These are phyloP conservation scores for Oscheius onirici DNA, from an alignment of 2,888 invertebrate species.

Conservation along the genomic window DNA sequence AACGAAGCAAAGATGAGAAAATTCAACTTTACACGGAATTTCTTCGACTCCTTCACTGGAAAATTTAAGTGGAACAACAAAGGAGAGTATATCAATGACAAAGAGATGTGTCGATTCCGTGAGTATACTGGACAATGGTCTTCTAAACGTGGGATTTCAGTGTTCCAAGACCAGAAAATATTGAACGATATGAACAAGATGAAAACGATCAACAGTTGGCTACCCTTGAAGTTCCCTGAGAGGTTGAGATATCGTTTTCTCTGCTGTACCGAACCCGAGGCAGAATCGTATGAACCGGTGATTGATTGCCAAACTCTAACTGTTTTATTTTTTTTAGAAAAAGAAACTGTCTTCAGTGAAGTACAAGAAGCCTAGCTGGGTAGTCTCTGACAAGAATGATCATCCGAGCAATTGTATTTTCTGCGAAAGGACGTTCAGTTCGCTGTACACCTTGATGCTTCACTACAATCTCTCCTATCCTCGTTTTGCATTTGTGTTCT, in stretches of 20 bases:
- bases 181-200: constrained; percentile 9
- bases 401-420: constrained; percentile 4
- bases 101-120: constrained; percentile 14
- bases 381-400: not conserved
- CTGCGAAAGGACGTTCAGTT: constrained; percentile 1
- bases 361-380: not conserved
- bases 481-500: constrained; percentile 16
- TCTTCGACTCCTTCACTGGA: not conserved
- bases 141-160: not conserved
- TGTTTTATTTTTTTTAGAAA: not conserved
- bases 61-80: constrained; percentile 4
- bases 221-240: constrained; percentile 2
- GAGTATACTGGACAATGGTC: not conserved
- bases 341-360: not conserved
- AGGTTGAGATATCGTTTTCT: constrained; percentile 1
- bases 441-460: constrained; percentile 22
- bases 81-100: constrained; percentile 18
- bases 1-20: not conserved
- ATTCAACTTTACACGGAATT: not conserved
- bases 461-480: constrained; percentile 35
- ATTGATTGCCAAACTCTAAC: not conserved
- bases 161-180: constrained; percentile 7
- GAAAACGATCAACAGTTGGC: not conserved
- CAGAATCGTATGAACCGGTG: too few relatives aligned
- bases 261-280: not conserved